Base-by-base conservation (phyloP, 2,888 invertebrate genomes). In the Dusona sp. region DNA sequence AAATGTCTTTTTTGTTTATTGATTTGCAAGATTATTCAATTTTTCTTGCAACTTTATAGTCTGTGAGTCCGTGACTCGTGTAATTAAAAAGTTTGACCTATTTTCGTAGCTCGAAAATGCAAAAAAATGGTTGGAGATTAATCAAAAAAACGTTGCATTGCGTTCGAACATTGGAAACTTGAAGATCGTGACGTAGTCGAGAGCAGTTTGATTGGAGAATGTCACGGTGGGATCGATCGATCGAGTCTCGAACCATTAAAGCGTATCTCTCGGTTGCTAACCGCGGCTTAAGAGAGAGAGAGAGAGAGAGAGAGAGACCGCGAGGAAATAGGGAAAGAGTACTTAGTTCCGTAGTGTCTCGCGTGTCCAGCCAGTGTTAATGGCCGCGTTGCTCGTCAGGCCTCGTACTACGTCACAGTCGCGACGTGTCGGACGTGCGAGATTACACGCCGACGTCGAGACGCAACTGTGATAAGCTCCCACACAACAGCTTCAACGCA, bases 361-460 rank as follows among this genome's bases (percentile, higher is more conserved):
- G 83, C 85, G 79, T 79, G 85, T 83, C 64, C 75, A 79, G 45
- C 64, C 54, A 54, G 75, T 74, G 85, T 86, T 83, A 86, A 86
- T 72, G 85, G 70, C 83, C 85, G 79, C 68, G 68, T 82, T 51
- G 74, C 57, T 79, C 64, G 65, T 19, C 68, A 48, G 73, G 48
- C 33, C 25, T 45, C 48, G 65, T 73, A 74, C 68, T 83, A 83
- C 85, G 85, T 86, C 85, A 86, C 68, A 73, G 82, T 85, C 82
- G 67, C 29, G 68, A 68, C 83, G 85, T 83, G 73, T 68, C 29
- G 29, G 79, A 48, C 78, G 29, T 61, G 61, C 67, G 74, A 67
- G 85, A 85, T 83, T 82, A 75, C 79, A 74, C 78, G 75, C 61
- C 84, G 79, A 80, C 80, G 77, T 72, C 80, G 74, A 77, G 51